Evolutionary conservation across 2,113 vertebrate species (phyloP).

Genomic region (Petrocephalus zakoni): DNA sequence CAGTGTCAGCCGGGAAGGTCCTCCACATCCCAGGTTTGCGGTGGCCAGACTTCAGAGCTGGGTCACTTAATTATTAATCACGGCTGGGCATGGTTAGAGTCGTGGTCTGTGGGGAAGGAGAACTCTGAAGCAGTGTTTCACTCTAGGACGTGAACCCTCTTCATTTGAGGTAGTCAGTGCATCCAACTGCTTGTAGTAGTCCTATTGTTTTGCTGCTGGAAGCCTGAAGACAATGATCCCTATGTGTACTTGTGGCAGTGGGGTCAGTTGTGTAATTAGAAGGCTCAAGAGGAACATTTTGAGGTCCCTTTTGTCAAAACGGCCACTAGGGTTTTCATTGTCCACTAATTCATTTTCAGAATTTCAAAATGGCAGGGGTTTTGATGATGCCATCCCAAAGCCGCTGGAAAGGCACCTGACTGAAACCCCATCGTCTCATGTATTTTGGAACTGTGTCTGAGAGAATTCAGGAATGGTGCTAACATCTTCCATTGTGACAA

Average conservation of each 20-base stretch:
- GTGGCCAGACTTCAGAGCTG: not conserved
- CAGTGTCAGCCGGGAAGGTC: not conserved
- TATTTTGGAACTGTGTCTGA: not conserved
- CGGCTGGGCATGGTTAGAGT: not conserved
- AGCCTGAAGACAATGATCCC: not conserved
- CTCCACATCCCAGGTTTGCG: not conserved
- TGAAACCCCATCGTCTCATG: not conserved
- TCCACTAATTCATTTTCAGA: constrained; percentile 28
- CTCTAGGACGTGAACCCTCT: not conserved
- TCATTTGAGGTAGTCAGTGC: not conserved
- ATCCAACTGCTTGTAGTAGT: not conserved
- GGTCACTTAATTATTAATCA: not conserved
- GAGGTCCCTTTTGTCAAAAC: constrained; percentile 11
- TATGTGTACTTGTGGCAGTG: not conserved
- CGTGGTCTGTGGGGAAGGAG: not conserved
- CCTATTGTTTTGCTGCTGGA: not conserved
- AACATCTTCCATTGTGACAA: not conserved
- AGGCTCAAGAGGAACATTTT: not conserved
- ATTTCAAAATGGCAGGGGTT: not conserved
- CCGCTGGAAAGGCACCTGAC: not conserved
- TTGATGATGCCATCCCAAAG: constrained; percentile 2
- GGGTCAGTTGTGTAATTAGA: constrained; percentile 17
- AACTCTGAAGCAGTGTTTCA: not conserved
- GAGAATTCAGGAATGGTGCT: not conserved
- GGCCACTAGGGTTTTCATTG: constrained; percentile 24